Base-by-base conservation (phyloP, 2,888 invertebrate genomes). In the Pyrgus malvae region DNA sequence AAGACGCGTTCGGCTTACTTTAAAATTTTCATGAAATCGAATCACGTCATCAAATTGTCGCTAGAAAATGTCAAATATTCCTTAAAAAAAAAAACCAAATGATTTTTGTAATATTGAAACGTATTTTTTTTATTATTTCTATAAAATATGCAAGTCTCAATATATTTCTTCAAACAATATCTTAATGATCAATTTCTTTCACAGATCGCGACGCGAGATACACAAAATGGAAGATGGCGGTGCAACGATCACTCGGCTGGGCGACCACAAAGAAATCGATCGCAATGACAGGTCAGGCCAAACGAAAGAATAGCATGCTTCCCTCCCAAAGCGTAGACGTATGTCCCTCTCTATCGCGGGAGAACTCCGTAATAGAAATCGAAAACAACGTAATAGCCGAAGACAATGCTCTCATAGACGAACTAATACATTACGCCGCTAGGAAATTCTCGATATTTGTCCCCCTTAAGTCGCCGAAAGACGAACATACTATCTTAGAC, bases 161-260 rank as follows among this genome's bases (percentile, higher is more conserved):
- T n/a, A n/a, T n/a, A n/a, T n/a, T n/a, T n/a, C n/a, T n/a, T n/a
- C n/a, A n/a, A n/a, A n/a, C n/a, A n/a, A n/a, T n/a, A n/a, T n/a
- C n/a, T n/a, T 29, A 29, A 29, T 8, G n/a, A 8, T 3, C 9
- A 2, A n/a, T 9, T 9, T 29, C 6, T 6, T 35, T 6, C 3
- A 1, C 81, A 94, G 96, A 97, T 75, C 93, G 98, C 53, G 94
- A 96, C 74, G 91, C 93, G 3, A 92, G 97, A 59, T 98, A 97
- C 80, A 95, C 93, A 5, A 95, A 96, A 83, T 98, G 98, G 98
- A 98, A 97, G 85, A 96, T 96, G 93, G 98, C 98, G 0, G 97
- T 99, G 1, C 94, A 97, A 71, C 92, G 98, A 23, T 96, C 97
- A 29, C 92, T 98, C 66, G 96, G 97, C 58, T 98, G 98, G 98